phyloP scores from a whole-genome alignment of 2,888 invertebrate genomes.

The Uropetala carovei region DNA sequence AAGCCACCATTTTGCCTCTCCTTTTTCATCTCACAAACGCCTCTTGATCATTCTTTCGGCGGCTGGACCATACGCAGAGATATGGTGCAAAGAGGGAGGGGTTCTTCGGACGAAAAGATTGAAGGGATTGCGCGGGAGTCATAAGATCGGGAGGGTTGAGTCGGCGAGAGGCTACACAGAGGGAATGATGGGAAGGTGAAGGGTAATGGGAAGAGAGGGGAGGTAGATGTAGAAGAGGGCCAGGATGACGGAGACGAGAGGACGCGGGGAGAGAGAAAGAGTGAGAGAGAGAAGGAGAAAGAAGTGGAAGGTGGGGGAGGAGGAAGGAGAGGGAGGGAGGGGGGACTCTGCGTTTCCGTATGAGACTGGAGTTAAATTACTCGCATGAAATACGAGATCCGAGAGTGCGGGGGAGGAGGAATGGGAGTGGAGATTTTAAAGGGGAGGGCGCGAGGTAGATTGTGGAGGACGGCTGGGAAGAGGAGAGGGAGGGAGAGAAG shows the following conservation, averaged over 20 bases:
- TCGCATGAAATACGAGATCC: neutral
- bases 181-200: neutral
- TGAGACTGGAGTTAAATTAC: no score
- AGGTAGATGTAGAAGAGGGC: neutral
- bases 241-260: neutral
- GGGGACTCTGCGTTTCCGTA: neutral
- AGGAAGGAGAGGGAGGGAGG: neutral
- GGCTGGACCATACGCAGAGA: no score
- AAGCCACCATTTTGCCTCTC: no score
- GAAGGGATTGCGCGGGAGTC: neutral
- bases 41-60: no score
- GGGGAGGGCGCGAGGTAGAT: neutral
- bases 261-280: no score
- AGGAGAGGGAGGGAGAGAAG: neutral
- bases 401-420: neutral
- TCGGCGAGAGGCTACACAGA: neutral
- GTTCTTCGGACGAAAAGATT: neutral
- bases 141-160: neutral
- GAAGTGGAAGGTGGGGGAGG: neutral
- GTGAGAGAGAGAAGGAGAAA: neutral
- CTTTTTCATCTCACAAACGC: no score
- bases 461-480: neutral
- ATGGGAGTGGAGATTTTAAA: neutral
- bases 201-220: neutral
- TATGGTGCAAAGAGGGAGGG: no score